Base-by-base conservation (phyloP, 2,888 invertebrate genomes). In the Pristionchus japonicus region DNA sequence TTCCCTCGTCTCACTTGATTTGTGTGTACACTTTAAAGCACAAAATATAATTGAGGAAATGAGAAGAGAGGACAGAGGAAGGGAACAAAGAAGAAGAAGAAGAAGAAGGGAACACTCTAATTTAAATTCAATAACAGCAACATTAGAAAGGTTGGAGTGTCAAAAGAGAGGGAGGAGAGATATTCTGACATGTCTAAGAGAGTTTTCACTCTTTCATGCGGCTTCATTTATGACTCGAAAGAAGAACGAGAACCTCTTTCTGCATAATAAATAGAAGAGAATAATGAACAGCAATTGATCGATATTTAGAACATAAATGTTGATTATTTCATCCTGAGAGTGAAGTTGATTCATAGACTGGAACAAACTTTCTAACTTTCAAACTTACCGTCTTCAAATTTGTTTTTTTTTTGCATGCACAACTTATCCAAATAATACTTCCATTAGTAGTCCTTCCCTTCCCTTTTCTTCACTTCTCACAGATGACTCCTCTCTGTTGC, bases 211-310 rank as follows among this genome's bases (percentile, higher is more conserved):
- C 74, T 34, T 27, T 70, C 34, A 70, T 20, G 0, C 23, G 34
- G 27, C 70, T 37, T 74, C 74, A 74, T 74, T 52, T 74, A 74
- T n/a, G 61, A 61, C 61, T 61, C 11, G 61, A 61, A 27, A 70
- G 2, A 31, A 6, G 70, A 70, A 37, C 20, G n/a, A n/a, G n/a
- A n/a, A 37, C 17, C 20, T 13, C 13, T 37, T 37, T 31, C 34
- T 70, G 17, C 70, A 27, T 70, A 34, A 7, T 70, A 70, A 23
- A 34, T 17, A 70, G 70, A 27, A 17, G 23, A 4, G 27, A n/a
- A 61, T 61, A 11, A 23, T 23, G 61, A 61, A 61, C 61, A 23
- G 23, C 2, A 7, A 61, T 27, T 61, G n/a, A n/a, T n/a, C n/a
- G n/a, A n/a, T n/a, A n/a, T n/a, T n/a, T n/a, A n/a, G n/a, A n/a